phyloP scores from a whole-genome alignment of 2,888 invertebrate species.

The Tenodera sinensis region DNA sequence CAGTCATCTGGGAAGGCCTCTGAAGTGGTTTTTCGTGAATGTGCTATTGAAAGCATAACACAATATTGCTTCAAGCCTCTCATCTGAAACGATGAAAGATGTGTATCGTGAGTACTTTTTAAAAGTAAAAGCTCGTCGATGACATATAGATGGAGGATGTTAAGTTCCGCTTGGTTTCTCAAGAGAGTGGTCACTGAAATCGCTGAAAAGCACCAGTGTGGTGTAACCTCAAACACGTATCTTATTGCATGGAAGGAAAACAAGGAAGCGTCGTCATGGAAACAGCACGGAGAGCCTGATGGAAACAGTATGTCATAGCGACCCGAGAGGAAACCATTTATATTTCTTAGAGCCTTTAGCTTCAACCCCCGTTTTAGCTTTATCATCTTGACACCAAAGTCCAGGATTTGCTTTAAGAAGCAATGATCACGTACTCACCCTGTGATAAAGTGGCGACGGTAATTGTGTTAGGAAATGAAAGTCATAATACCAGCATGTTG shows the following conservation, averaged over 20 bases:
- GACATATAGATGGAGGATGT: neutral
- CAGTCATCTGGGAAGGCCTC: no score
- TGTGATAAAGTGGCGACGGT: neutral
- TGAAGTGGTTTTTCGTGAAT: no score
- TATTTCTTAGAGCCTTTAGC: neutral
- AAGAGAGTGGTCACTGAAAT: neutral
- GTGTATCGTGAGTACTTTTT: no score
- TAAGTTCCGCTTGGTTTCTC: neutral
- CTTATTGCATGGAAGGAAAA: neutral
- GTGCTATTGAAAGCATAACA: no score
- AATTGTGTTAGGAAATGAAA: neutral
- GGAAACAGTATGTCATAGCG: neutral
- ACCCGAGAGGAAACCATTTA: neutral
- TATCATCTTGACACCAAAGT: neutral
- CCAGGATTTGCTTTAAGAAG: neutral
- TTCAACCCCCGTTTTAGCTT: neutral
- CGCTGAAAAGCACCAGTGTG: neutral
- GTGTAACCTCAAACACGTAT: neutral
- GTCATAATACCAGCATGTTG: no score
- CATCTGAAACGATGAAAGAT: no score
- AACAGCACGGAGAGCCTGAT: neutral
- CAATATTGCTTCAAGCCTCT: no score
- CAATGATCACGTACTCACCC: neutral
- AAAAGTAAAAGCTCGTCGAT: neutral
- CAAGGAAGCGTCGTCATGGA: neutral